These are phyloP conservation scores for Pteria penguin DNA, from an alignment of 2,888 invertebrate species.

Conservation along the genomic window DNA sequence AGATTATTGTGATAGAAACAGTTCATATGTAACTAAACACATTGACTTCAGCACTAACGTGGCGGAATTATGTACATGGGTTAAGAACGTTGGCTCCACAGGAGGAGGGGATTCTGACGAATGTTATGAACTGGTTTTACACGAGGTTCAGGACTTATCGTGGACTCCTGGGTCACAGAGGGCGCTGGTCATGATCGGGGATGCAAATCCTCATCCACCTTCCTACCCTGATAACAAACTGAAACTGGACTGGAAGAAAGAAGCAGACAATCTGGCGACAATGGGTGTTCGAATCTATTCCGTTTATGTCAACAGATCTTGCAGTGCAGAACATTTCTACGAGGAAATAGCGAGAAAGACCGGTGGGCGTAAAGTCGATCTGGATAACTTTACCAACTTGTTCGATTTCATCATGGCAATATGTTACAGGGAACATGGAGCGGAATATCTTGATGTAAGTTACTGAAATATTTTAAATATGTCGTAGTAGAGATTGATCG, in stretches of 20 bases:
- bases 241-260: constrained; percentile 62
- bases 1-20: constrained; percentile 70
- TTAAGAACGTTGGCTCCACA: constrained; percentile 60
- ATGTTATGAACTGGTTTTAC: constrained; percentile 77
- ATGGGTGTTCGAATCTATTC: constrained; percentile 24
- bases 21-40: constrained; percentile 55
- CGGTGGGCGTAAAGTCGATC: constrained; percentile 67
- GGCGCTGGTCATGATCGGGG: constrained; percentile 76
- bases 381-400: constrained; percentile 70
- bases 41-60: constrained; percentile 54
- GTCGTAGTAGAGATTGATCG: neutral
- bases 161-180: constrained; percentile 74
- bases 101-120: constrained; percentile 75
- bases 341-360: constrained; percentile 63
- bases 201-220: constrained; percentile 72
- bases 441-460: constrained; percentile 58
- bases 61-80: constrained; percentile 57
- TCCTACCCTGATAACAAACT: constrained; percentile 60
- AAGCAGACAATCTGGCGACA: constrained; percentile 56
- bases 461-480: neutral
- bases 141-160: constrained; percentile 68
- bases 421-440: constrained; percentile 74
- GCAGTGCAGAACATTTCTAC: constrained; percentile 59
- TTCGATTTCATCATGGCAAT: constrained; percentile 77
- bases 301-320: neutral